Percentiles rank a stretch among this genome's conserved stretches.
phyloP scores from a whole-genome alignment of 2,888 invertebrate species.

The Campaea margaritaria region DNA sequence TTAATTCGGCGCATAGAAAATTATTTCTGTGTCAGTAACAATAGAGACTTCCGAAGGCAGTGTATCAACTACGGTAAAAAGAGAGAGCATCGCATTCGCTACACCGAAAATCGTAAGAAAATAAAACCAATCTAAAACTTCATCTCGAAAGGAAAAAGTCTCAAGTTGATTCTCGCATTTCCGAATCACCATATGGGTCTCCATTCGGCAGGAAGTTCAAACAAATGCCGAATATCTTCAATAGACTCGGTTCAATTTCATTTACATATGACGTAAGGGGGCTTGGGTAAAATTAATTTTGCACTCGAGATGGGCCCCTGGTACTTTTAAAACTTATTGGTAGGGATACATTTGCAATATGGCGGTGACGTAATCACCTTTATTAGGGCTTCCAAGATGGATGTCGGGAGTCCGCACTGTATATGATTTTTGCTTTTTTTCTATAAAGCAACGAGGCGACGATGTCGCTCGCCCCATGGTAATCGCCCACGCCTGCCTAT shows the following conservation, averaged over 20 bases:
- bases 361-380: slow-evolving; percentile 25
- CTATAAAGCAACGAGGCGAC: too few relatives aligned
- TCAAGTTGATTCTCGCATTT: slow-evolving; percentile 49
- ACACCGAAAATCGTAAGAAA: slow-evolving; percentile 13
- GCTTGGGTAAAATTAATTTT: slow-evolving; percentile 66
- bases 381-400: slow-evolving; percentile 11
- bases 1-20: too few relatives aligned
- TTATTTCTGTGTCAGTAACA: too few relatives aligned
- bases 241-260: slow-evolving; percentile 63
- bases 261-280: slow-evolving; percentile 67
- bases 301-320: slow-evolving; percentile 51
- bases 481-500: too few relatives aligned
- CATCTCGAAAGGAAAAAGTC: slow-evolving; percentile 38
- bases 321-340: slow-evolving; percentile 61
- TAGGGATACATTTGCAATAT: slow-evolving; percentile 39
- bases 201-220: slow-evolving; percentile 44
- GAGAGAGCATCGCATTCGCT: not conserved
- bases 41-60: too few relatives aligned
- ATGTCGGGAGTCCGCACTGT: not conserved
- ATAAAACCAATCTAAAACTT: slow-evolving; percentile 35
- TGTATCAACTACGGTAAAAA: too few relatives aligned
- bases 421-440: too few relatives aligned
- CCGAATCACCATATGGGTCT: slow-evolving; percentile 19
- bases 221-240: slow-evolving; percentile 44
- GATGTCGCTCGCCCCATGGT: too few relatives aligned